A percentile compares a stretch with the other conserved stretches of the same genome.
Conservation (phyloP, 2,888 invertebrate species). For the Bhutanitis thaidina region DNA sequence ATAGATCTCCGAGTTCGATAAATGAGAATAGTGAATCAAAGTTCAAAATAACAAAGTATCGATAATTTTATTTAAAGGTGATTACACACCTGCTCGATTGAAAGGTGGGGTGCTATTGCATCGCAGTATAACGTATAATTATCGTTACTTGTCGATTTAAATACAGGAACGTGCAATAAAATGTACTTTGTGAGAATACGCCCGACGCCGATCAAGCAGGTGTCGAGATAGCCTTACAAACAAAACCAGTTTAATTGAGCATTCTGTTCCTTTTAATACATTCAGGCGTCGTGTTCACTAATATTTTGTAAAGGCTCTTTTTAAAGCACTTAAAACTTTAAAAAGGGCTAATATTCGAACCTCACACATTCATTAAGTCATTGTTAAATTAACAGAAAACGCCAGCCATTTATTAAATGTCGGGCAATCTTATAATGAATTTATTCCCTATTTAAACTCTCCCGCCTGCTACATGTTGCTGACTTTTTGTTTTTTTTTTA, state of each 20-base stretch:
- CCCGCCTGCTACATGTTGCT: too few species aligned
- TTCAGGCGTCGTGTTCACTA: conserved; percentile 8
- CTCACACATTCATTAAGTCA: conserved; percentile 15
- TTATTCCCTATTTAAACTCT: background rate
- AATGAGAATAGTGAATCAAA: too few species aligned
- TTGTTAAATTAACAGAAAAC: conserved; percentile 13
- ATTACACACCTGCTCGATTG: conserved; percentile 14
- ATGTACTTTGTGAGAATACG: conserved; percentile 4
- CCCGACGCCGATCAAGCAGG: conserved; percentile 13
- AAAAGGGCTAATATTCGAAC: conserved; percentile 15
- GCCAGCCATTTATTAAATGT: conserved; percentile 7
- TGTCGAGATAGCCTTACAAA: conserved; percentile 8
- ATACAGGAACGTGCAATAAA: conserved; percentile 13
- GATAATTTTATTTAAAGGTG: conserved; percentile 12
- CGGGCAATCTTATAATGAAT: background rate
- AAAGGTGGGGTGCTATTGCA: conserved; percentile 10
- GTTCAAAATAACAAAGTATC: background rate
- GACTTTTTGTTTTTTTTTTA: too few species aligned
- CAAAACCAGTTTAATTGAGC: conserved; percentile 18
- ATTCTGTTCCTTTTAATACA: conserved; percentile 4
- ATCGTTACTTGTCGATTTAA: conserved; percentile 14
- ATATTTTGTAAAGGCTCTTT: conserved; percentile 9
- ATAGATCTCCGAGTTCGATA: too few species aligned
- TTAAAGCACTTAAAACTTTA: background rate
- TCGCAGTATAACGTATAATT: conserved; percentile 10